phyloP scores from a whole-genome alignment of 2,797 vertebrate genomes.

The Acanthurus lineatus region DNA sequence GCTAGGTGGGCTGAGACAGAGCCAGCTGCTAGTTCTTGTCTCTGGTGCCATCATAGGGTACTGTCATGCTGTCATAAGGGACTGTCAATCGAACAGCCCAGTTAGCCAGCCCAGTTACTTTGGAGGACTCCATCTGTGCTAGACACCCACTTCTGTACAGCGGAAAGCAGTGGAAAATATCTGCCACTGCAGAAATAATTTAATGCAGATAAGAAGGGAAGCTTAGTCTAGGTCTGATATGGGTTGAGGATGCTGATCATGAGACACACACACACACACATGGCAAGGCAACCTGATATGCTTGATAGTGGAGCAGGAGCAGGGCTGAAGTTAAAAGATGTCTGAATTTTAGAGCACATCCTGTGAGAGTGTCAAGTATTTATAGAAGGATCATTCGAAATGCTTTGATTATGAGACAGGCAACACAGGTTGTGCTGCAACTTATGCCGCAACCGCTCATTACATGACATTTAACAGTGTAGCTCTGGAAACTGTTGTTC shows the following conservation, averaged over 20 bases:
- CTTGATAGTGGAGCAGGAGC: conserved; percentile 32
- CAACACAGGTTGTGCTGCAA: conserved; percentile 24
- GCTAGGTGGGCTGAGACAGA: conserved; percentile 65
- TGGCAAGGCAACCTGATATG: conserved; percentile 23
- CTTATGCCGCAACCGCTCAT: conserved; percentile 19
- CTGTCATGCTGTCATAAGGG: conserved; percentile 61
- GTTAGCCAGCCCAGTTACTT: conserved; percentile 44
- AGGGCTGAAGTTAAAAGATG: conserved; percentile 43
- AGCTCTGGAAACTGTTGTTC: not conserved
- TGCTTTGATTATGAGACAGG: conserved; percentile 49
- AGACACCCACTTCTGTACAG: conserved; percentile 43
- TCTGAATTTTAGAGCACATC: conserved; percentile 49
- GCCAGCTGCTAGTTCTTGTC: conserved; percentile 71
- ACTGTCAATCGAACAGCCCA: conserved; percentile 57
- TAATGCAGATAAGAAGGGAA: conserved; percentile 52
- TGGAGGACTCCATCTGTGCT: conserved; percentile 57
- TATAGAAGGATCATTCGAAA: conserved; percentile 38
- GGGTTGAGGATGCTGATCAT: conserved; percentile 34
- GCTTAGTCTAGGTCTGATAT: conserved; percentile 39
- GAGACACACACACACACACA: conserved; percentile 21
- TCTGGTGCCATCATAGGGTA: conserved; percentile 58
- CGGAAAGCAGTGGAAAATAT: conserved; percentile 38
- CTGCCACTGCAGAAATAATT: conserved; percentile 44
- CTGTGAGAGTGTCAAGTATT: conserved; percentile 46
- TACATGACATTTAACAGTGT: conserved; percentile 8